A percentile compares a stretch with the other conserved stretches of the same genome.
Conservation (phyloP, 2,113 vertebrate species). For the Octodon degus region DNA sequence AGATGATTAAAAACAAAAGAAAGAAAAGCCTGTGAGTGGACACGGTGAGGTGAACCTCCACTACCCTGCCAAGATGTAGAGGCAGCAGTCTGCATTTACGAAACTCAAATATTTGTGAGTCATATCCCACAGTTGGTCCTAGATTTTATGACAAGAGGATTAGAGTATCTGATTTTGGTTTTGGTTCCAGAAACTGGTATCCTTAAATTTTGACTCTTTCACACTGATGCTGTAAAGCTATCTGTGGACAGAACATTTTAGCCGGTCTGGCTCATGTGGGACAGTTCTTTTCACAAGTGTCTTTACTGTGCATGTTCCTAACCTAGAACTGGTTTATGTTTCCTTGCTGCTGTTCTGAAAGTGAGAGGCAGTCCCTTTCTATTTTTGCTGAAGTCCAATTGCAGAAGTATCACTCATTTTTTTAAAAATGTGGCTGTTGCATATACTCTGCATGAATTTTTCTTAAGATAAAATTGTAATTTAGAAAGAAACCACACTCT, state of each 20-base stretch:
- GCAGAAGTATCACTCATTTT: background rate
- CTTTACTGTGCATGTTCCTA: slow-evolving; percentile 56
- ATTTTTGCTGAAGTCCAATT: slow-evolving; percentile 54
- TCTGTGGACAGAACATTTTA: slow-evolving; percentile 65
- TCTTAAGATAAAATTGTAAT: background rate
- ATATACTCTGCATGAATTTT: background rate
- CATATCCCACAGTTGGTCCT: background rate
- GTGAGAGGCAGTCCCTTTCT: slow-evolving; percentile 35
- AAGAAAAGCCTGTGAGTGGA: slow-evolving; percentile 71
- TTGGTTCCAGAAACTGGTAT: slow-evolving; percentile 58
- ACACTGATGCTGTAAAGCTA: slow-evolving; percentile 37
- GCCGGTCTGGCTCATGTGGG: slow-evolving; percentile 66
- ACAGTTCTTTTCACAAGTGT: slow-evolving; percentile 52
- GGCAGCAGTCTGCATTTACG: background rate
- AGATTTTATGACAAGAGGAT: slow-evolving; percentile 6
- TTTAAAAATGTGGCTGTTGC: background rate
- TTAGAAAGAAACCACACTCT: background rate
- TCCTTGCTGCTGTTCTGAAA: slow-evolving; percentile 50
- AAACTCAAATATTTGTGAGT: background rate
- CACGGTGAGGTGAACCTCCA: background rate
- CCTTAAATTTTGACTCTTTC: slow-evolving; percentile 74
- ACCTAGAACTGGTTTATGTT: slow-evolving; percentile 26
- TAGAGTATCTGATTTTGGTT: slow-evolving; percentile 43
- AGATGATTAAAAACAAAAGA: too few relatives aligned
- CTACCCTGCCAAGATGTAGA: background rate